Base-by-base conservation (phyloP, 1,140 invertebrate species). In the Drosophila lacertosa region DNA sequence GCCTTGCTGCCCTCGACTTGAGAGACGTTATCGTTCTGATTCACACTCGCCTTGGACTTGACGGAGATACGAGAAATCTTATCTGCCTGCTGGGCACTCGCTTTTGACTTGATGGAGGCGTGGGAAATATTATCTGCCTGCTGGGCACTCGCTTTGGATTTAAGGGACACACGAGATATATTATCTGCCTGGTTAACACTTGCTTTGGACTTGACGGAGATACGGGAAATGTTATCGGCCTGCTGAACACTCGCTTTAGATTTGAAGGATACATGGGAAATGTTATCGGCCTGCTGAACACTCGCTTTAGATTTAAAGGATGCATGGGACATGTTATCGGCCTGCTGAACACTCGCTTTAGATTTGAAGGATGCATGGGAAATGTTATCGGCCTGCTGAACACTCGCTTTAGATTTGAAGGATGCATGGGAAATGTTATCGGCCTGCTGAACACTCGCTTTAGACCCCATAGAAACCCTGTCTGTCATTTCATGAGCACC, bases 41-140 rank as follows among this genome's bases (percentile, higher is more conserved):
- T n/a, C n/a, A n/a, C 42, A 22, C n/a, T 13, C 2, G 5, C 13
- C 9, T 45, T 44, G 13, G 60, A 53, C 15, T 13, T 24, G 0
- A 35, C 3, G 1, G 60, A 54, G 13, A 35, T n/a, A 32, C 13
- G 29, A 7, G 62, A 64, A 16, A n/a, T 10, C 3, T 39, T 62
- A 11, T 62, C 35, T 15, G 15, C 24, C 2, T 20, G 37, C 2
- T 13, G 4, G 0, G 11, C 16, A 4, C 4, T 15, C 7, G n/a
- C 4, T 10, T 5, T 55, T 3, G 51, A 16, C 11, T 5, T 16
- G 3, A 18, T 11, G 0, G 51, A 54, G 1, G 1, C 5, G 0
- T 10, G 53, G 1, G 53, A 42, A 2, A 18, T 7, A 16, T 18
- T 26, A 20, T 57, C 53, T 13, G 16, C n/a, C 1, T 24, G 24